Percentiles rank a stretch among this genome's conserved stretches.
These are phyloP conservation scores for Watsonalla binaria DNA, from an alignment of 2,888 invertebrate species.

Conservation along the genomic window DNA sequence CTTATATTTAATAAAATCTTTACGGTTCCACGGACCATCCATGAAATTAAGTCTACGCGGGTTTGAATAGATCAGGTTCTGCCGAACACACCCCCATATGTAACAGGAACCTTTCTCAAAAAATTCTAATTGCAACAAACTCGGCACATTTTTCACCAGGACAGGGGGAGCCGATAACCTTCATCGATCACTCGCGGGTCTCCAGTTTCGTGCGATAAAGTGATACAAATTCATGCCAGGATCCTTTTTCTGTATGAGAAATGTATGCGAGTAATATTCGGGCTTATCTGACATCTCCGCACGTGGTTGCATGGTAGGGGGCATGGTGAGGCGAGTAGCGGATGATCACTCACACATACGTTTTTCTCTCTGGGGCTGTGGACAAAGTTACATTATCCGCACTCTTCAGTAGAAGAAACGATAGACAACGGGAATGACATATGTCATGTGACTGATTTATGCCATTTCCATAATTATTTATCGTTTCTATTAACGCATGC, in stretches of 20 bases:
- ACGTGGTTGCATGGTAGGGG: conserved; percentile 33
- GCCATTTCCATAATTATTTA: too few relatives aligned
- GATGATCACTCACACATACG: too few relatives aligned
- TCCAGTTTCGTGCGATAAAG: conserved; percentile 61
- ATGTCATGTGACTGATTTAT: too few relatives aligned
- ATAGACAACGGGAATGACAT: too few relatives aligned
- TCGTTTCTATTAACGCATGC: too few relatives aligned
- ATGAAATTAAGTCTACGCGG: too few relatives aligned
- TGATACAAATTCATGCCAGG: conserved; percentile 61
- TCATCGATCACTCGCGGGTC: conserved; percentile 41
- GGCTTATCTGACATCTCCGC: conserved; percentile 47
- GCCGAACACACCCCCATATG: not conserved
- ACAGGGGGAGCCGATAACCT: conserved; percentile 14
- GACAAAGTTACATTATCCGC: too few relatives aligned
- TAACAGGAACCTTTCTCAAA: conserved; percentile 2
- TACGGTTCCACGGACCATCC: too few relatives aligned
- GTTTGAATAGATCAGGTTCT: too few relatives aligned
- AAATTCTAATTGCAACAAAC: conserved; percentile 33
- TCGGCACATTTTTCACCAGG: conserved; percentile 26
- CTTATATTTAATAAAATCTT: too few relatives aligned
- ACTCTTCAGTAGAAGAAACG: too few relatives aligned
- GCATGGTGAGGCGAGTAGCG: conserved; percentile 15
- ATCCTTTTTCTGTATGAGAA: conserved; percentile 35
- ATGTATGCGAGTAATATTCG: conserved; percentile 26
- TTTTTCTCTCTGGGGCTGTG: too few relatives aligned